Base-by-base conservation (phyloP, 2,888 invertebrate species). In the Pyrrhia umbra region DNA sequence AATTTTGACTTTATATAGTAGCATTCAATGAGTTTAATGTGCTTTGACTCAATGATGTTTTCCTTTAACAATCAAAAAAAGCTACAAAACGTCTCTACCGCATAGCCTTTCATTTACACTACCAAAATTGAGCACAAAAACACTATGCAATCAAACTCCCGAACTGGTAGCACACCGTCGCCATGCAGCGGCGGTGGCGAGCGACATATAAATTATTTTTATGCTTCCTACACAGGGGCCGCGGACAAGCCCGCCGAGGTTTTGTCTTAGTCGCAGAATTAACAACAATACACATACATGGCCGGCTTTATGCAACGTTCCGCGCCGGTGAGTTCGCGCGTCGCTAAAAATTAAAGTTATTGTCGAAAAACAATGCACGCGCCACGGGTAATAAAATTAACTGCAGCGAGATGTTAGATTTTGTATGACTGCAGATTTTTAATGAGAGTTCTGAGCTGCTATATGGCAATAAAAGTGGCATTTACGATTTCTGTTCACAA, bases 191-290 rank as follows among this genome's bases (percentile, higher is more conserved):
- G 58, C 56, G 67, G 75, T 68, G 76, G 77, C 77, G 75, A 71
- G 78, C 81, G 76, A 78, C 82, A 80, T 80, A 87, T 87, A 86
- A 87, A 87, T 87, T 82, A 86, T 87, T 85, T 87, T 87, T 87
- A 87, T 87, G 85, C 73, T 87, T 87, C 87, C 87, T 85, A 75
- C 72, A 55, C 71, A 62, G 68, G 51, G 34, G 39, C 49, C 72
- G 72, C 66, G 75, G 67, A 70, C 75, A 68, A 64, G 56, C 77
- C 49, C 64, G 63, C 18, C 62, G 75, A 68, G 65, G 80, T 81
- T 80, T 78, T 75, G 78, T 79, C 79, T 78, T 83, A 80, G 81
- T 77, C 75, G 67, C 75, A 72, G 77, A 75, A 80, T 81, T 82
- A 81, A 85, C 85, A 85, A 81, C 85, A 84, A 81, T 77, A 77